These are phyloP conservation scores for Euwallacea fornicatus DNA, from an alignment of 1,140 invertebrate species.

Conservation along the genomic window DNA sequence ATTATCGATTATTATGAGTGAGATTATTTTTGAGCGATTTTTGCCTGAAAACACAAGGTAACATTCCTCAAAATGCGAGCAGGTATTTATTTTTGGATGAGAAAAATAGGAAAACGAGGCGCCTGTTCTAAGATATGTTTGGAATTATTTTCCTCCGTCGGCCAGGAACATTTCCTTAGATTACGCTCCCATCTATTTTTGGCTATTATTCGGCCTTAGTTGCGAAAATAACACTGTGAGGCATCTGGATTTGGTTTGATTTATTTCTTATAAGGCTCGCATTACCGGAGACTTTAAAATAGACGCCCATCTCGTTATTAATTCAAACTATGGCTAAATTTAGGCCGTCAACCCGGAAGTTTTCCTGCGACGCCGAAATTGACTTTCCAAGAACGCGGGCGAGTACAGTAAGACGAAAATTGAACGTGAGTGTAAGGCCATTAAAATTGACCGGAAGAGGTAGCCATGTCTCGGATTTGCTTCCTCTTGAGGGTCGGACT, in stretches of 20 bases:
- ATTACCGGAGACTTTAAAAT: too few species aligned
- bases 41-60: not conserved
- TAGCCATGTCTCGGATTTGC: not conserved
- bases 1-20: too few species aligned
- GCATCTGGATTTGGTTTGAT: slow-evolving; percentile 10
- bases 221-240: slow-evolving; percentile 27
- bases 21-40: too few species aligned
- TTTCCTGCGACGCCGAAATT: not conserved
- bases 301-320: too few species aligned
- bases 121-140: slow-evolving; percentile 34
- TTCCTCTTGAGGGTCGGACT: slow-evolving; percentile 1
- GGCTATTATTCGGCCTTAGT: slow-evolving; percentile 32
- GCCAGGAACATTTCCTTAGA: slow-evolving; percentile 31
- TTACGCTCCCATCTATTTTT: slow-evolving; percentile 29
- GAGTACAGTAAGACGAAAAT: not conserved
- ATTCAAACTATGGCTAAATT: not conserved
- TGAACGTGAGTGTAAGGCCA: not conserved
- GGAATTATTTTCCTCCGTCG: slow-evolving; percentile 29
- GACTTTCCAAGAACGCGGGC: not conserved
- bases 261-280: not conserved
- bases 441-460: slow-evolving; percentile 9
- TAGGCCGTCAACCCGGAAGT: not conserved
- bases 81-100: slow-evolving; percentile 26
- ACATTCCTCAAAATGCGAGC: not conserved
- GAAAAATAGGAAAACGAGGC: slow-evolving; percentile 32